phyloP scores from a whole-genome alignment of 2,888 invertebrate species.

The Leptinotarsa juncta region DNA sequence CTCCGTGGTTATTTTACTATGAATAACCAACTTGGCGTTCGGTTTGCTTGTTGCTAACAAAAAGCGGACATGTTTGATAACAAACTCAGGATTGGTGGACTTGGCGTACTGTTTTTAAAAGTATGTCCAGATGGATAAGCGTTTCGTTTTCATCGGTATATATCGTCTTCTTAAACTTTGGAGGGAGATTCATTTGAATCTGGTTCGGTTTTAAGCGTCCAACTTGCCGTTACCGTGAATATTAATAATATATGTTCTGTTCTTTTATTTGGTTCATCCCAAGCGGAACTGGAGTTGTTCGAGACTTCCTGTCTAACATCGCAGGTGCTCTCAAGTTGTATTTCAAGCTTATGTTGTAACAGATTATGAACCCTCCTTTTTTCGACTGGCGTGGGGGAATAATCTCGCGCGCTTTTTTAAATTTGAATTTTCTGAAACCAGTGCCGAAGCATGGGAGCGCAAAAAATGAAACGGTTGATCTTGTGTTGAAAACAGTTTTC shows the following conservation, averaged over 20 bases:
- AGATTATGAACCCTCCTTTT: not conserved
- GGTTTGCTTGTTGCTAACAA: not conserved
- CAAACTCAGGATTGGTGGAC: not conserved
- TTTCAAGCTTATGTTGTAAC: conserved; percentile 3
- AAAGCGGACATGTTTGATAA: not conserved
- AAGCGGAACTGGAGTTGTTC: conserved; percentile 29
- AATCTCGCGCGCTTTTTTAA: not conserved
- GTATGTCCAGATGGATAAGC: too few relatives aligned
- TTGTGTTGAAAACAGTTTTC: too few relatives aligned
- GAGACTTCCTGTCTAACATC: conserved; percentile 42
- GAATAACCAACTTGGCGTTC: not conserved
- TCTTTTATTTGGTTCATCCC: conserved; percentile 21
- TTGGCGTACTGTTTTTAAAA: too few relatives aligned
- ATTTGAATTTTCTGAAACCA: not conserved
- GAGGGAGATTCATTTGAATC: too few relatives aligned
- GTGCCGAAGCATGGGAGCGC: too few relatives aligned
- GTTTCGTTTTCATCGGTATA: too few relatives aligned
- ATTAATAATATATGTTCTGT: not conserved
- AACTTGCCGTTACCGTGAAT: not conserved
- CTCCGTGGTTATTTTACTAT: not conserved
- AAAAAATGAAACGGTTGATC: too few relatives aligned
- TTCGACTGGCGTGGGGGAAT: not conserved
- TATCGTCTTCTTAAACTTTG: too few relatives aligned
- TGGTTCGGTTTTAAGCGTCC: not conserved
- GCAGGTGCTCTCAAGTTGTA: conserved; percentile 40